Percentiles rank a stretch among this genome's conserved stretches.
phyloP scores from a whole-genome alignment of 2,888 invertebrate genomes.

The Sphaerophoria taeniata region DNA sequence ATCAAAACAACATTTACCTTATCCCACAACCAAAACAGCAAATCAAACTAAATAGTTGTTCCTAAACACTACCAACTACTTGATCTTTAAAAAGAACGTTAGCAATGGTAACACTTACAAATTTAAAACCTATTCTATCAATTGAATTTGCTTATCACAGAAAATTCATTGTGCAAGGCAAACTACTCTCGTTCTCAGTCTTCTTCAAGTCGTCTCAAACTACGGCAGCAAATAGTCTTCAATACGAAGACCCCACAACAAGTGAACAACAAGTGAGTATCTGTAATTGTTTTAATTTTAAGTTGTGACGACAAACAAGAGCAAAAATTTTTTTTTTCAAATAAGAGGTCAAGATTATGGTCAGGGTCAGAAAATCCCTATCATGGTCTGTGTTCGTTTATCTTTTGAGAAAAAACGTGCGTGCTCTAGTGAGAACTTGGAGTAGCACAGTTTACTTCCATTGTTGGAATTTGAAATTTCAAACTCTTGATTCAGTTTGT shows the following conservation, averaged over 20 bases:
- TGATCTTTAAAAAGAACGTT: background rate
- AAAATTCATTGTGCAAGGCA: background rate
- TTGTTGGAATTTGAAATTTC: no score
- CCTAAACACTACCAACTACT: no score
- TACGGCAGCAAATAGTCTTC: background rate
- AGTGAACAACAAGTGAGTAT: background rate
- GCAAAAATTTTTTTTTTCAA: background rate
- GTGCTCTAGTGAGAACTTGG: background rate
- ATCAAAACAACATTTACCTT: no score
- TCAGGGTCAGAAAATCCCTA: background rate
- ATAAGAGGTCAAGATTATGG: constrained; percentile 5
- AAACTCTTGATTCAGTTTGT: no score
- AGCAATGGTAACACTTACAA: background rate
- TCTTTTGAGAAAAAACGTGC: background rate
- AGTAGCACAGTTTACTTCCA: no score
- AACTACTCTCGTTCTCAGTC: background rate
- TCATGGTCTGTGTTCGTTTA: background rate
- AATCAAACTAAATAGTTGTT: no score
- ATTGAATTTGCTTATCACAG: background rate
- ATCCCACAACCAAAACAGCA: no score
- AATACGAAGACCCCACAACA: background rate
- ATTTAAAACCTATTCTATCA: background rate
- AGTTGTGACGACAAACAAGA: background rate
- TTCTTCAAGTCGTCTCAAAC: background rate
- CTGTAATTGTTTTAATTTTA: background rate